Conservation (phyloP, 2,888 invertebrate species). For the Oscheius sp. region DNA sequence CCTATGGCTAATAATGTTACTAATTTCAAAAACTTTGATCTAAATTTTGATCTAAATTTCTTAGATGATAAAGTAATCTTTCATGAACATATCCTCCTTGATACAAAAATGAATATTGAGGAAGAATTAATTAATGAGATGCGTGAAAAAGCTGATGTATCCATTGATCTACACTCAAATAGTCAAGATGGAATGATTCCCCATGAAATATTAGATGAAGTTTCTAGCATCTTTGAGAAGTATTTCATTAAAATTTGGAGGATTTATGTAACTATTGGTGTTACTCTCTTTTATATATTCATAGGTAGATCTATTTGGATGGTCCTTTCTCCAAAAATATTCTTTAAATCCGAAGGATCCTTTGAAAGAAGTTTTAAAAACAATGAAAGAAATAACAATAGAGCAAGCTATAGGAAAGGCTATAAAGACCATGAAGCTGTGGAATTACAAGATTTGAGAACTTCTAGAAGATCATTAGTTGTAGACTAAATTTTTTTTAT, state of each 20-base stretch:
- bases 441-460: neutral
- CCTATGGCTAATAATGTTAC: slow-evolving; percentile 35
- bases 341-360: no score
- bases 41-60: slow-evolving; percentile 34
- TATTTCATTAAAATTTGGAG: slow-evolving; percentile 31
- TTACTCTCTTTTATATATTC: no score
- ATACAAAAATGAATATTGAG: slow-evolving; percentile 33
- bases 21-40: slow-evolving; percentile 37
- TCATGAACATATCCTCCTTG: slow-evolving; percentile 37
- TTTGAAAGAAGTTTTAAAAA: no score
- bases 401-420: neutral
- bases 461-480: no score
- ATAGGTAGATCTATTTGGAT: no score
- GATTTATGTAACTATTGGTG: slow-evolving; percentile 30
- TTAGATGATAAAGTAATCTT: slow-evolving; percentile 41
- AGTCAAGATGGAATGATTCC: slow-evolving; percentile 46
- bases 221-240: slow-evolving; percentile 16
- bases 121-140: slow-evolving; percentile 41
- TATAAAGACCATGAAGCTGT: neutral
- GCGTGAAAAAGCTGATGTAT: slow-evolving; percentile 42
- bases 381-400: no score
- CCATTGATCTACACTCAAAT: slow-evolving; percentile 38
- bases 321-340: no score
- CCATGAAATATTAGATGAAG: slow-evolving; percentile 43
- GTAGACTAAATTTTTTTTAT: neutral